phyloP scores from a whole-genome alignment of 2,113 vertebrate species.

The Aphelocoma coerulescens region DNA sequence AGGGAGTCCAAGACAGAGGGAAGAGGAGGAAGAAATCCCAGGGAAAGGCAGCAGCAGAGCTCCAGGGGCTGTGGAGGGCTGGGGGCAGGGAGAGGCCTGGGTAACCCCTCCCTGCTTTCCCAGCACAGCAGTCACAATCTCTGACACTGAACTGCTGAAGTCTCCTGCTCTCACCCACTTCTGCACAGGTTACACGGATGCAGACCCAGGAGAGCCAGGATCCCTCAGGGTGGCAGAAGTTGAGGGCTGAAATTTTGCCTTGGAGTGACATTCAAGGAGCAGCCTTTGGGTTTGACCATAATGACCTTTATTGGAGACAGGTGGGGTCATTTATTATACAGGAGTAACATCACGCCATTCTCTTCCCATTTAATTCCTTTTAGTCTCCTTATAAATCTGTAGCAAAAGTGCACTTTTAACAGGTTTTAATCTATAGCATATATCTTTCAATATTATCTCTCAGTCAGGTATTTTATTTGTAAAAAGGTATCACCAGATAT shows the following conservation, averaged over 20 bases:
- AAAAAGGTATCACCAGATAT: constrained; percentile 72
- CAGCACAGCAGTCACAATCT: rapidly evolving
- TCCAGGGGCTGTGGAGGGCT: background rate
- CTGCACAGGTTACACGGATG: rapidly evolving
- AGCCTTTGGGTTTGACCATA: constrained; percentile 24
- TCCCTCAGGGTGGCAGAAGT: background rate
- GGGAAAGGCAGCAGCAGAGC: background rate
- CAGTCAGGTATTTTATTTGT: constrained; percentile 58
- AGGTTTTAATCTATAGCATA: constrained; percentile 68
- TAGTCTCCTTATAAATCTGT: constrained; percentile 68
- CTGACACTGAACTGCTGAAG: rapidly evolving
- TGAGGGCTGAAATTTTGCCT: background rate
- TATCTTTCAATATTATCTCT: constrained; percentile 66
- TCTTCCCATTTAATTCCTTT: constrained; percentile 51
- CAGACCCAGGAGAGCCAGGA: background rate
- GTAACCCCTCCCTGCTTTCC: background rate
- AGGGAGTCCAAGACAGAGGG: background rate
- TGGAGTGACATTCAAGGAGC: background rate
- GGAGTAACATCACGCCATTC: constrained; percentile 43
- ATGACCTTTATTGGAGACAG: constrained; percentile 67
- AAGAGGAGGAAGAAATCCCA: background rate
- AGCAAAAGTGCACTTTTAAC: constrained; percentile 71
- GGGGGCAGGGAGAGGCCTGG: background rate
- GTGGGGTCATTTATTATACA: constrained; percentile 62
- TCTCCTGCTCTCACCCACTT: background rate